Conservation (phyloP, 1,140 invertebrate species). For the Conus betulinus region DNA sequence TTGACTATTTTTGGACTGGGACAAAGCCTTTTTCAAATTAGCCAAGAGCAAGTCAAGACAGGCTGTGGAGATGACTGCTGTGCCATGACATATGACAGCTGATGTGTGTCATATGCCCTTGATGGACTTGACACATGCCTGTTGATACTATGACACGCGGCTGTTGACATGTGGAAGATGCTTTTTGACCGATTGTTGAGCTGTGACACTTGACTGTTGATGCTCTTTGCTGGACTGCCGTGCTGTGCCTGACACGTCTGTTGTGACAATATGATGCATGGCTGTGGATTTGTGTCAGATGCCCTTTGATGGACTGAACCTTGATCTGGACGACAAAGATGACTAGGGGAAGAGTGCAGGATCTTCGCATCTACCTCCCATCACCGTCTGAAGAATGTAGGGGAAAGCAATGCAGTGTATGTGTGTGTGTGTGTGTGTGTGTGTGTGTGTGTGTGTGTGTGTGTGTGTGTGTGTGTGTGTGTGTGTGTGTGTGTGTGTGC, state of each 20-base stretch:
- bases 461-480: conserved; percentile 5
- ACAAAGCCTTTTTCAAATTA: too few species aligned
- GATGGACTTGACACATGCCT: too few species aligned
- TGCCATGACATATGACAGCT: too few species aligned
- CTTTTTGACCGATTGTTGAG: conserved; percentile 52
- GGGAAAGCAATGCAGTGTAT: neutral
- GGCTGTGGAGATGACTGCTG: too few species aligned
- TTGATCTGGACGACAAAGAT: conserved; percentile 60
- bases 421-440: neutral
- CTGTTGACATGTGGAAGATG: conserved; percentile 46
- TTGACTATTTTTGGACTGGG: too few species aligned
- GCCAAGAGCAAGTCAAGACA: too few species aligned
- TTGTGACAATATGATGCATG: neutral
- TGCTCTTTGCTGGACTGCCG: conserved; percentile 34
- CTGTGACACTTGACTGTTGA: too few species aligned
- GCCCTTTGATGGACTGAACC: conserved; percentile 57
- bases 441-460: neutral
- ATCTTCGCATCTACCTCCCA: conserved; percentile 70
- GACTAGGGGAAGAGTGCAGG: conserved; percentile 61
- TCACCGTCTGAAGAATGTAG: conserved; percentile 69
- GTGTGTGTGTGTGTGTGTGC: neutral
- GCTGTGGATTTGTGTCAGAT: conserved; percentile 43
- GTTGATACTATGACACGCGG: neutral
- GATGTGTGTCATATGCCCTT: too few species aligned
- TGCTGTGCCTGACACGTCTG: neutral